phyloP scores from a whole-genome alignment of 2,888 invertebrate genomes.

The Anthoptus insignis region DNA sequence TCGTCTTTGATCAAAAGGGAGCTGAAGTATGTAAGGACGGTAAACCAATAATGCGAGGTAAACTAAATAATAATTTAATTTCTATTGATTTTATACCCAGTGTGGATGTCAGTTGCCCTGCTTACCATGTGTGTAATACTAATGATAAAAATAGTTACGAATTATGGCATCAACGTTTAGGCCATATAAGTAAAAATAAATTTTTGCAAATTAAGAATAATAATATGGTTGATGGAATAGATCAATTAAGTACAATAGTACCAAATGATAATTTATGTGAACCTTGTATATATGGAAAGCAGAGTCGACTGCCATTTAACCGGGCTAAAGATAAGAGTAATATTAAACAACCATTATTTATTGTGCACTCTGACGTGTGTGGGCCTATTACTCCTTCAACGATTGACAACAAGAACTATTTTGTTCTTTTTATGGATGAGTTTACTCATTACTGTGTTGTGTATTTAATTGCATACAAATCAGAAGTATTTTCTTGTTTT shows the following conservation, averaged over 20 bases:
- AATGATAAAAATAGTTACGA: slow-evolving; percentile 46
- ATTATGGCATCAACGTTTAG: slow-evolving; percentile 55
- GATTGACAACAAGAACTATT: slow-evolving; percentile 58
- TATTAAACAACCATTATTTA: slow-evolving; percentile 48
- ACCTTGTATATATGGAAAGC: slow-evolving; percentile 61
- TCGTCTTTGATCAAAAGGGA: no score
- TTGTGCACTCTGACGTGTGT: background rate
- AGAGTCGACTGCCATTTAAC: slow-evolving; percentile 58
- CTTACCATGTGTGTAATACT: background rate
- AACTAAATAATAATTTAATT: no score
- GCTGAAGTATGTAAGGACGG: no score
- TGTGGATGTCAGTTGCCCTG: background rate
- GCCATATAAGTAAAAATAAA: slow-evolving; percentile 52
- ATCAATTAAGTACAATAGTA: slow-evolving; percentile 37
- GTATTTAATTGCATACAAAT: slow-evolving; percentile 56
- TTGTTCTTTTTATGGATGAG: slow-evolving; percentile 59
- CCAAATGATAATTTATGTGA: slow-evolving; percentile 53
- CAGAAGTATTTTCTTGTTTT: slow-evolving; percentile 53
- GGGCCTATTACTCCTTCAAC: slow-evolving; percentile 52
- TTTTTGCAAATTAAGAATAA: slow-evolving; percentile 45
- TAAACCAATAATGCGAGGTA: no score
- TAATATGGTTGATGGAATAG: slow-evolving; percentile 43
- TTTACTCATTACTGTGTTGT: slow-evolving; percentile 58
- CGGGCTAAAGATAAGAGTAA: slow-evolving; percentile 49
- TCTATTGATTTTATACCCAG: background rate